Base-by-base conservation (phyloP, 2,113 vertebrate genomes). In the Lamprotornis superbus region DNA sequence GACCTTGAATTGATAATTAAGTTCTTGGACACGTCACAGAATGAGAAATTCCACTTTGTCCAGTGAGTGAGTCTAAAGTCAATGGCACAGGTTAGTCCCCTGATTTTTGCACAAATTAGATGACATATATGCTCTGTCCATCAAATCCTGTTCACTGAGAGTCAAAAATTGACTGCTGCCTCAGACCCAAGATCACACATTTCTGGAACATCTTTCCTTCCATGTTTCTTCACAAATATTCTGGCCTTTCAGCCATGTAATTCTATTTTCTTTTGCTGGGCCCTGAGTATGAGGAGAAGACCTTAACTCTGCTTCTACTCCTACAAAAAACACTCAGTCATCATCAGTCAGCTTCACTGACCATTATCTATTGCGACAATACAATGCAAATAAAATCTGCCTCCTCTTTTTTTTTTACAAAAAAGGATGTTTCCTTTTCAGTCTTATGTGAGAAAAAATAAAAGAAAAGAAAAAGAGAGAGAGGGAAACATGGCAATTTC, bases 311-410 rank as follows among this genome's bases (percentile, higher is more conserved):
- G 61, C 57, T 90, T 94, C 56, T 80, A 69, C 17, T 93, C 57
- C 60, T 76, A 68, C 19, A 61, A 91, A 81, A 95, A 68, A 5
- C 7, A 70, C 23, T 76, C n/a, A 37, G 63, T 87, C 30, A 52
- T 82, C 82, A 93, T 87, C 74, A 97, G 79, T 87, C 91, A 85
- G 10, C 12, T 95, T 94, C 73, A 57, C 18, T 22, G 31, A 68
- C 75, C 28, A 52, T 57, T 92, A 96, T 60, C 47, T 73, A 56
- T 23, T 37, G 6, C 33, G n/a, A 52, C 76, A 8, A 15, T 15
- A 15, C 3, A 37, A 63, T 46, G 61, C 30, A 40, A 60, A 55
- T 27, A 77, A 35, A 76, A 81, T 3, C 46, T 16, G 5, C n/a
- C 12, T 67, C 40, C 71, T 33, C 40, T 42, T 8, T 8, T n/a